These are phyloP conservation scores for Listronotus bonariensis DNA, from an alignment of 1,140 invertebrate species.

Conservation along the genomic window DNA sequence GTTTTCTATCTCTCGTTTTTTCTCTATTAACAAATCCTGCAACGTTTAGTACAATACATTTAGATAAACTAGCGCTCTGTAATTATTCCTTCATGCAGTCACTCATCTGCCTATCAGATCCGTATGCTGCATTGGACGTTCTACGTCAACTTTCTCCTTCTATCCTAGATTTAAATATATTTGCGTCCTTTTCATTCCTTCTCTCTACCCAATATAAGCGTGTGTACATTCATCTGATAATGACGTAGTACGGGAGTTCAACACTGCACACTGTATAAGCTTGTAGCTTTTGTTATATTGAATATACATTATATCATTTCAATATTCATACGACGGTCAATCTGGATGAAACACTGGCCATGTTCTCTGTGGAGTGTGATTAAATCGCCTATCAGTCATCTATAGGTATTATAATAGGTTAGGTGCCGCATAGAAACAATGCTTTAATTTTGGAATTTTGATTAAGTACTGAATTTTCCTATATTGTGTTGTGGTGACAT, in stretches of 20 bases:
- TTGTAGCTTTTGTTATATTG: conserved; percentile 24
- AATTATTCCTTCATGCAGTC: conserved; percentile 42
- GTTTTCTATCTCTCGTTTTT: not conserved
- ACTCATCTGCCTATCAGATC: conserved; percentile 39
- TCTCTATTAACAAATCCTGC: conserved; percentile 15
- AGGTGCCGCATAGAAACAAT: conserved; percentile 16
- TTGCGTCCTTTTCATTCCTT: conserved; percentile 6
- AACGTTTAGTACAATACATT: conserved; percentile 36
- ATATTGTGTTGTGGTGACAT: too few relatives aligned
- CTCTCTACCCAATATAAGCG: conserved; percentile 13
- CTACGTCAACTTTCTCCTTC: conserved; percentile 14
- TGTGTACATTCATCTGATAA: conserved; percentile 31
- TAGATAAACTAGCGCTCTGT: conserved; percentile 36
- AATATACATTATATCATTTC: conserved; percentile 17
- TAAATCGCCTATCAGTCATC: conserved; percentile 13
- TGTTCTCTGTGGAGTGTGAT: not conserved
- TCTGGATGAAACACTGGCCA: conserved; percentile 6
- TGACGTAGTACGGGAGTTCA: conserved; percentile 30
- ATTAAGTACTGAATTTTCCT: too few relatives aligned
- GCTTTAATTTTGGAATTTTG: conserved; percentile 18
- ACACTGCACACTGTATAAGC: conserved; percentile 6
- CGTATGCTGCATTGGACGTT: conserved; percentile 1
- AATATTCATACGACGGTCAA: not conserved
- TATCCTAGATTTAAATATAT: conserved; percentile 3
- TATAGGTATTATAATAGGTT: conserved; percentile 17